Evolutionary conservation across 2,113 vertebrate genomes (phyloP), one percentile per base, ranked within the genome.

Genomic region (Hippocampus zosterae): DNA sequence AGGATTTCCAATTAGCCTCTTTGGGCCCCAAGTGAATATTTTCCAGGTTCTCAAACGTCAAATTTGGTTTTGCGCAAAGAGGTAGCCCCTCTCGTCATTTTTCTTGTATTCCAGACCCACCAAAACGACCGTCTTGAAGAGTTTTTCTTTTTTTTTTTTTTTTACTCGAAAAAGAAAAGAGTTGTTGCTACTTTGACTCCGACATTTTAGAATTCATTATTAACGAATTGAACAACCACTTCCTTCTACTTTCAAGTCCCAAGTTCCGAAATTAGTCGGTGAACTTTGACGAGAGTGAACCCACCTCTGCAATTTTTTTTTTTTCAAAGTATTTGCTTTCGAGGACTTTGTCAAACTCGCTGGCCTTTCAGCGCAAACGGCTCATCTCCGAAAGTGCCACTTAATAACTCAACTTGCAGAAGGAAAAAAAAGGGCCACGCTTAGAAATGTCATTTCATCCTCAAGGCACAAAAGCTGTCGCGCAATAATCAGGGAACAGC

Each of bases 401-500:
- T 66, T 69, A 29, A 16, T 46, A 65, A 70, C 71, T 73, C 73
- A 66, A 80, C 74, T 64, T 63, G 18, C 75, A 76, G 76, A 70
- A 60, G 57, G 66, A 65, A 72, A 56, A 75, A 69, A n/a, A n/a
- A n/a, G n/a, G 72, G 77, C 29, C 69, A 67, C 15, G 16, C 48
- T 67, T 70, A 55, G 50, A 81, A 85, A 87, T 80, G 69, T 23
- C 74, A 76, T 71, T 75, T 61, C 65, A 50, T 69, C 67, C 75
- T 70, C 52, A n/a, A 66, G 76, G 76, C 76, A 67, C 68, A 68
- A 70, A 72, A 70, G 52, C 67, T 56, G 56, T 67, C 52, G 27
- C 62, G 74, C 74, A 72, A 79, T 70, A 63, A 80, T 76, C 74
- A 76, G 74, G 57, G 16, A n/a, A n/a, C n/a, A n/a, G n/a, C n/a